Evolutionary conservation across 1,140 invertebrate species (phyloP).

Genomic region (Oryzaephilus surinamensis): DNA sequence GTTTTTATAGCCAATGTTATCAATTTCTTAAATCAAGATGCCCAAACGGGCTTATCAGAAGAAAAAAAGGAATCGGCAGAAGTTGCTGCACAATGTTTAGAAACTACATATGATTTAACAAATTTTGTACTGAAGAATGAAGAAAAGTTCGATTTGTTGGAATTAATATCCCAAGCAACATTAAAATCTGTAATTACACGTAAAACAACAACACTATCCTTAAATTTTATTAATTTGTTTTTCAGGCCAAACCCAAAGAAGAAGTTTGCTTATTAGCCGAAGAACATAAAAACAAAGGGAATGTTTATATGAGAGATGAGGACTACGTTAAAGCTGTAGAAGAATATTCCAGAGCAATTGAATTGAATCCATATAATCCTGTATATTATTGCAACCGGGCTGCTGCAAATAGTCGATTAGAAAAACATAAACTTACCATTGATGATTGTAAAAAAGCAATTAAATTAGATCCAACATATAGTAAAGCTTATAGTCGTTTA

Average conservation of each 20-base stretch:
- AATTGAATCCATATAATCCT: conserved; percentile 73
- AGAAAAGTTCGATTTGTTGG: conserved; percentile 20
- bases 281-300: conserved; percentile 71
- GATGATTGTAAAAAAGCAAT: conserved; percentile 84
- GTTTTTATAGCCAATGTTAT: conserved; percentile 3
- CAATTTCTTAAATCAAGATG: conserved; percentile 1
- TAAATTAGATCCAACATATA: conserved; percentile 78
- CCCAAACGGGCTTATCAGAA: conserved; percentile 6
- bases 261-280: conserved; percentile 54
- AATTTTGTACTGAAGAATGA: conserved; percentile 5
- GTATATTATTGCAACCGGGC: conserved; percentile 94
- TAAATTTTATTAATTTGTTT: conserved; percentile 1
- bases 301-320: conserved; percentile 73
- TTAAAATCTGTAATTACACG: not conserved
- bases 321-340: conserved; percentile 69
- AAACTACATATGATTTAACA: conserved; percentile 50
- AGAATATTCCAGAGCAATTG: conserved; percentile 71
- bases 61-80: conserved; percentile 52
- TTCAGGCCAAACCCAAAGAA: conserved; percentile 32
- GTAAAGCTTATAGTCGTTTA: conserved; percentile 89
- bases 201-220: not conserved
- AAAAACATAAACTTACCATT: conserved; percentile 69
- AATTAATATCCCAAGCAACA: not conserved
- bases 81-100: conserved; percentile 67
- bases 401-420: conserved; percentile 79